These are phyloP conservation scores for Caenorhabditis panamensis DNA, from an alignment of 2,888 invertebrate genomes.

Conservation along the genomic window DNA sequence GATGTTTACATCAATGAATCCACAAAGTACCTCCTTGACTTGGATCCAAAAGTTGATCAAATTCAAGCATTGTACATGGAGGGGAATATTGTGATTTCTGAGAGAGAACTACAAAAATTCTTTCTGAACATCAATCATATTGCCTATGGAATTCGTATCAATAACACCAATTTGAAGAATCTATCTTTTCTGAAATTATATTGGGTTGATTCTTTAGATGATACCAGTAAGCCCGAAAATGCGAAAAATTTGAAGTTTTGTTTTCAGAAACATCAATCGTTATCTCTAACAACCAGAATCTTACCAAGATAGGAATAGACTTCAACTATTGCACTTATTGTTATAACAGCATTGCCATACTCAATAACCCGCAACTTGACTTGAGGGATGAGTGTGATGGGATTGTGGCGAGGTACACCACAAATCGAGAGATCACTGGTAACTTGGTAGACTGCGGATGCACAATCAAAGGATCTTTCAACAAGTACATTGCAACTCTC, in stretches of 20 bases:
- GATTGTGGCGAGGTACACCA: slow-evolving; percentile 1
- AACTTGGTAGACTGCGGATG: slow-evolving; percentile 32
- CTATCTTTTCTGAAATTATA: slow-evolving; percentile 24
- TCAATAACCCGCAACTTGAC: slow-evolving; percentile 20
- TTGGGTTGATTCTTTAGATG: background rate
- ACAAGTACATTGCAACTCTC: slow-evolving; percentile 14
- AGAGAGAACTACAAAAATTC: slow-evolving; percentile 25
- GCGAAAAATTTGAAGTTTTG: background rate
- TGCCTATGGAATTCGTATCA: slow-evolving; percentile 17
- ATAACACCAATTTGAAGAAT: slow-evolving; percentile 22
- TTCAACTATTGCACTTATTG: slow-evolving; percentile 2
- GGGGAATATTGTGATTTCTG: slow-evolving; percentile 20
- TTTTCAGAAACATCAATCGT: slow-evolving; percentile 18
- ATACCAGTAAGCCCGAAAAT: background rate
- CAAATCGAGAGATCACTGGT: background rate
- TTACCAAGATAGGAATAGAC: slow-evolving; percentile 11
- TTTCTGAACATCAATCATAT: background rate
- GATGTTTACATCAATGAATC: slow-evolving; percentile 41
- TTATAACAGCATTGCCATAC: background rate
- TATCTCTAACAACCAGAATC: slow-evolving; percentile 23
- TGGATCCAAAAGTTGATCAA: background rate
- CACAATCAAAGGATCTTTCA: slow-evolving; percentile 15
- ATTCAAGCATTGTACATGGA: slow-evolving; percentile 17
- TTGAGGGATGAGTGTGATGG: slow-evolving; percentile 12
- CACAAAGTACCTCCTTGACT: background rate